Evolutionary conservation across 2,113 vertebrate species (phyloP).

Genomic region (Vireo altiloquus): DNA sequence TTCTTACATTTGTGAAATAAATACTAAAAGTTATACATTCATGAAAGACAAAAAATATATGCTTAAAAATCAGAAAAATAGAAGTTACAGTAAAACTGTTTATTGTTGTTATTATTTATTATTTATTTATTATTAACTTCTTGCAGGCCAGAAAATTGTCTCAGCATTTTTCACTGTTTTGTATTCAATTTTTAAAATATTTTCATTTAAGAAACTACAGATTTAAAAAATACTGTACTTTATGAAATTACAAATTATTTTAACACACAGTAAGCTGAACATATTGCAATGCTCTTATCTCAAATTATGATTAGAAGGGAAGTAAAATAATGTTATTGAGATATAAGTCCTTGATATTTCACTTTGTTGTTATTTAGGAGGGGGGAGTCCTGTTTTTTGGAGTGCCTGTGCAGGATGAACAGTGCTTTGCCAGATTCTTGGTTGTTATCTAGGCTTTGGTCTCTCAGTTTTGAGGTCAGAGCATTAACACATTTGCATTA

Average conservation of each 20-base stretch:
- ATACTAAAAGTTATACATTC: neutral
- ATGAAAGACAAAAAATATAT: neutral
- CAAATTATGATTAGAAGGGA: neutral
- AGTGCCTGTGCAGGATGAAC: neutral
- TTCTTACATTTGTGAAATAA: neutral
- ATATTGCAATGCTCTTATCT: neutral
- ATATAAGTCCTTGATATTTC: neutral
- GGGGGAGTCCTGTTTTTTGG: neutral
- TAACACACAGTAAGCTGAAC: neutral
- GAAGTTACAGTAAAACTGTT: neutral
- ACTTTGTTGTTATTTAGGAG: neutral
- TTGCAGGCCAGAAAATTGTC: neutral
- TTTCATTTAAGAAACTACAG: neutral
- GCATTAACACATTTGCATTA: conserved; percentile 43
- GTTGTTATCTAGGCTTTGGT: neutral
- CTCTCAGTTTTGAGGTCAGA: conserved; percentile 34
- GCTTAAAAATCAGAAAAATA: neutral
- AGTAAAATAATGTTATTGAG: neutral
- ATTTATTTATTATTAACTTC: neutral
- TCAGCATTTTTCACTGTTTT: neutral
- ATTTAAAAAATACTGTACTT: neutral
- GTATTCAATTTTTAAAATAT: neutral
- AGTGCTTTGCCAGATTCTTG: neutral
- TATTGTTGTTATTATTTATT: neutral
- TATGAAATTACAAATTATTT: neutral